Evolutionary conservation across 35 echinoderm and acorn worm species (phyloP).

Genomic region (Amphiura filiformis): DNA sequence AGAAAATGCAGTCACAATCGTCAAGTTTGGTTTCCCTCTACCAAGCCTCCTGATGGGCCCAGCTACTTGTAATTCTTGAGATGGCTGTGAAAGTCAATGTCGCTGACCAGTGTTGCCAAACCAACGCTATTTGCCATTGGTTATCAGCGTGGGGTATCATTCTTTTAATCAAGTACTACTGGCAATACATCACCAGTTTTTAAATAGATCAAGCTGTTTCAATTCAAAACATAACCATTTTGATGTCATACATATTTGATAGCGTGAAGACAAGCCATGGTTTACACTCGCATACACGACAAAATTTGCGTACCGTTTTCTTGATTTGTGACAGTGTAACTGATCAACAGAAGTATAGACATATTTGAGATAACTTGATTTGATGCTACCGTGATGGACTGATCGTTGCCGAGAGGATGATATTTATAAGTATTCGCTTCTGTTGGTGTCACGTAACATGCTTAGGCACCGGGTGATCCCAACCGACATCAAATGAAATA

Average conservation of each 20-base stretch:
- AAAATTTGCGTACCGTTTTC: not conserved
- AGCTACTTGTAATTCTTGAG: too few species aligned
- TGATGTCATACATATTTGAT: too few species aligned
- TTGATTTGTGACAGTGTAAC: not conserved
- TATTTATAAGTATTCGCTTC: not conserved
- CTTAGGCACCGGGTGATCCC: not conserved
- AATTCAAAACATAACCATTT: not conserved
- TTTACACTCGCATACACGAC: too few species aligned
- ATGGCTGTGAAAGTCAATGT: too few species aligned
- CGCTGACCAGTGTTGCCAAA: too few species aligned
- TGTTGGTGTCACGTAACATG: not conserved
- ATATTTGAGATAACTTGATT: not conserved
- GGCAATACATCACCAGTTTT: not conserved
- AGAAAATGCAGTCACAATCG: too few species aligned
- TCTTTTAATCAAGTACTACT: not conserved
- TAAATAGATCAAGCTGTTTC: constrained; percentile 3
- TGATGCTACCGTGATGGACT: not conserved
- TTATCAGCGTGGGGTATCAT: constrained; percentile 10
- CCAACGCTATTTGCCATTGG: not conserved
- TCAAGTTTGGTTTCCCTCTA: too few species aligned
- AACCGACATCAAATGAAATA: not conserved
- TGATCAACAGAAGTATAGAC: not conserved
- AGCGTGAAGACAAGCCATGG: too few species aligned
- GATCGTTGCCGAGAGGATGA: not conserved
- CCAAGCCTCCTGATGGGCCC: too few species aligned